Evolutionary conservation across 1,140 invertebrate genomes (phyloP), one percentile per base, ranked within the genome.

Genomic region (Hylyphantes graminicola): DNA sequence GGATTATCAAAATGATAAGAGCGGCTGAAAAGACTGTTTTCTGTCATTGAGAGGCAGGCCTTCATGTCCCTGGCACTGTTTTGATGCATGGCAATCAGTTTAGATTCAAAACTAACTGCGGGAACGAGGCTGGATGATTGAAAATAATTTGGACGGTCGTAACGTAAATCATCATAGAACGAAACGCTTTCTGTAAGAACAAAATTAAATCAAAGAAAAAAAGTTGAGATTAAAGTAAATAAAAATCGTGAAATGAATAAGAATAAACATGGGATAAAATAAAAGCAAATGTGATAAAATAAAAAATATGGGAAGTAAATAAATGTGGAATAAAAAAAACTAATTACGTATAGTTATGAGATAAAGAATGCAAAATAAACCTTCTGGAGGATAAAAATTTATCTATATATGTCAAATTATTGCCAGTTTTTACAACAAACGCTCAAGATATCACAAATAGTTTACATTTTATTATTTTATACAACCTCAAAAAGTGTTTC

Each of bases 21-120:
- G 15, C 17, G 68, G 68, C 48, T 17, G 15, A 53, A 51, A 21
- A 70, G 50, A 70, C 54, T 70, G 68, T 11, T 19, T 21, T 73
- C 82, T 17, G n/a, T 54, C 74, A 85, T 77, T 6, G 82, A 59
- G 21, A 85, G 70, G 50, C 82, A 85, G 17, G 82, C 82, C 72
- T 78, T 85, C 65, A 73, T 78, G 15, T 85, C 73, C 53, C 77
- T 57, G 64, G 82, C 75, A 19, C 74, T 82, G 17, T 73, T 82
- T 73, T 82, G 79, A 17, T 74, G 68, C 57, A 82, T 17, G 64
- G 68, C 79, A 15, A 82, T 82, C 63, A 73, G 68, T n/a, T 82
- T 82, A 74, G 68, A 72, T 19, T 73, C 48, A 74, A 64, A 70
- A 82, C 65, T 54, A 67, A 67, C 35, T 10, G n/a, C 51, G 61